phyloP scores from a whole-genome alignment of 92 coral and sea anemone genomes.

The Chrysogorgia sp. region DNA sequence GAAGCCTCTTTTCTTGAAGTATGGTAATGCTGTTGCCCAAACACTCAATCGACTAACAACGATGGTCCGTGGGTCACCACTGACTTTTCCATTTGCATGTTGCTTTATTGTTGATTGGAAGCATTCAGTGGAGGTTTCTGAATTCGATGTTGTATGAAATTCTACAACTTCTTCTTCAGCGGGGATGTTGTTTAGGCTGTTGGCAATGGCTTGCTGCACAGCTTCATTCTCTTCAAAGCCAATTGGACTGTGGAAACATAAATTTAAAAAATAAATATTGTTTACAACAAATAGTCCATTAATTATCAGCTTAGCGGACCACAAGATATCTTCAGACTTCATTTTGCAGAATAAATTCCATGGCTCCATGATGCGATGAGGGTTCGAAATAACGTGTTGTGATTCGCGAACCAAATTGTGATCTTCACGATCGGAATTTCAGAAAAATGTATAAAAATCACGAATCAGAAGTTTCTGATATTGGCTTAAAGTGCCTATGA shows the following conservation, averaged over 20 bases:
- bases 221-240: slow-evolving; percentile 59
- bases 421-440: too few relatives aligned
- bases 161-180: slow-evolving; percentile 25
- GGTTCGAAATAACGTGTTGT: too few relatives aligned
- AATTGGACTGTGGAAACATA: slow-evolving; percentile 39
- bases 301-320: background rate
- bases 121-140: slow-evolving; percentile 40
- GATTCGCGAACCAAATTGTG: too few relatives aligned
- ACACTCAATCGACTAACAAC: slow-evolving; percentile 49
- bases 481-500: too few relatives aligned
- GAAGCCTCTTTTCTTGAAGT: slow-evolving; percentile 48
- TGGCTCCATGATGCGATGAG: too few relatives aligned
- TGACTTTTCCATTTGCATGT: slow-evolving; percentile 44
- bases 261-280: slow-evolving; percentile 9
- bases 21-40: slow-evolving; percentile 56
- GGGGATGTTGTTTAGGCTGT: slow-evolving; percentile 41
- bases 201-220: slow-evolving; percentile 49
- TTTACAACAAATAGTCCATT: too few relatives aligned
- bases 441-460: too few relatives aligned
- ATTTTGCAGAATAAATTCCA: background rate
- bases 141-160: background rate
- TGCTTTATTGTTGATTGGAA: slow-evolving; percentile 16
- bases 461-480: too few relatives aligned
- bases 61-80: slow-evolving; percentile 45
- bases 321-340: background rate